Evolutionary conservation across 2,113 vertebrate genomes (phyloP).

Genomic region (Pedetes capensis): DNA sequence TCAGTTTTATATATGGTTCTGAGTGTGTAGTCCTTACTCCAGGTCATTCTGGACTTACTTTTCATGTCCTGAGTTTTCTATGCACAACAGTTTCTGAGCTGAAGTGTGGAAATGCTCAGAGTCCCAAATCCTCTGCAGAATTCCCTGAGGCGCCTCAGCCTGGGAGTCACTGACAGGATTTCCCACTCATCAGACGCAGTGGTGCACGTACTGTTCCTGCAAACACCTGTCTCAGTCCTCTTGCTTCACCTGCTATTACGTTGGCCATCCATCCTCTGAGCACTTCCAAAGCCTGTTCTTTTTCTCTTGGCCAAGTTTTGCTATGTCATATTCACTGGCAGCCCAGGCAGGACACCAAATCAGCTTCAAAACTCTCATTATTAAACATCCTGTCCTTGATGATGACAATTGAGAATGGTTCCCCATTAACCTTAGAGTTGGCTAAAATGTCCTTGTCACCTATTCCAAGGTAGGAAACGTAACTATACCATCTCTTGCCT

Average conservation of each 20-base stretch:
- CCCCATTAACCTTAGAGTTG: not conserved
- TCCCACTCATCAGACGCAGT: not conserved
- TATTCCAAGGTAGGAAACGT: not conserved
- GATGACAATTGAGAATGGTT: not conserved
- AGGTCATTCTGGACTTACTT: slow-evolving; percentile 28
- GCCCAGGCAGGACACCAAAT: not conserved
- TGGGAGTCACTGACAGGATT: not conserved
- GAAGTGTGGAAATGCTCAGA: slow-evolving; percentile 27
- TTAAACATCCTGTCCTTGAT: not conserved
- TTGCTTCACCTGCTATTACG: not conserved
- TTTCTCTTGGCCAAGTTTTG: not conserved
- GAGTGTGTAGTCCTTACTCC: not conserved
- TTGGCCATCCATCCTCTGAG: not conserved
- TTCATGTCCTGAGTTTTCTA: not conserved
- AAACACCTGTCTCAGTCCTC: not conserved
- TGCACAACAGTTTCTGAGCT: not conserved
- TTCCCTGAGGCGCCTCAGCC: not conserved
- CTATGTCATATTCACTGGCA: not conserved
- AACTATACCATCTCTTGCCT: not conserved
- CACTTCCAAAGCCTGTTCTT: not conserved
- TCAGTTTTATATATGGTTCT: not conserved
- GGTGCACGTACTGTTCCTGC: not conserved
- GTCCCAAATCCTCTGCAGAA: not conserved
- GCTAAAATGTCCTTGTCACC: not conserved
- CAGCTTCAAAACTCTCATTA: not conserved